phyloP scores from a whole-genome alignment of 2,797 vertebrate genomes.

The Poliocrania exsul region DNA sequence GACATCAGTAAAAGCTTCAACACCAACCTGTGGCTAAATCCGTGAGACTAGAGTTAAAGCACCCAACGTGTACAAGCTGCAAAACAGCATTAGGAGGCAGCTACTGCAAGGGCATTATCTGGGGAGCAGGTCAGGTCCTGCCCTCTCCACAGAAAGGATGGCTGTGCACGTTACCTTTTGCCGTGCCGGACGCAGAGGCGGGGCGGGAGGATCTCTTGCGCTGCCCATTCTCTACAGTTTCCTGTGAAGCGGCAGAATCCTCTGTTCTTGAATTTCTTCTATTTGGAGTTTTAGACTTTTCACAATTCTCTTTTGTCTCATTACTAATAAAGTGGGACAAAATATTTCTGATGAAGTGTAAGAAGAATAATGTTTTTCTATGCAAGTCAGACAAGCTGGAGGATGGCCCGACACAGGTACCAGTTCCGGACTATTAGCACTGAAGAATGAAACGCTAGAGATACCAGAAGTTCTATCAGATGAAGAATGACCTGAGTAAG shows the following conservation, averaged over 20 bases:
- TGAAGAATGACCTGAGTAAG: slow-evolving; percentile 62
- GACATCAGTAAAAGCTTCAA: not conserved
- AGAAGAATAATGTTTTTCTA: slow-evolving; percentile 54
- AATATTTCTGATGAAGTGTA: slow-evolving; percentile 72
- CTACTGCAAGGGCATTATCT: not conserved
- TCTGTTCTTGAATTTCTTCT: slow-evolving; percentile 94
- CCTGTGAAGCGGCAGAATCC: slow-evolving; percentile 86
- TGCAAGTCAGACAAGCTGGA: slow-evolving; percentile 63
- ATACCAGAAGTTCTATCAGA: slow-evolving; percentile 54
- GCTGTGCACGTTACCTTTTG: slow-evolving; percentile 78
- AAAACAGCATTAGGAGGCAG: not conserved
- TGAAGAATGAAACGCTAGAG: slow-evolving; percentile 54
- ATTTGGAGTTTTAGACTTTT: slow-evolving; percentile 93
- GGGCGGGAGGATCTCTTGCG: slow-evolving; percentile 92
- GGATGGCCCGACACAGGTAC: slow-evolving; percentile 43
- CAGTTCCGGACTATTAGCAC: slow-evolving; percentile 60
- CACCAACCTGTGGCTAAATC: not conserved
- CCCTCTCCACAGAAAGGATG: not conserved
- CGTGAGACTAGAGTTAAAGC: not conserved
- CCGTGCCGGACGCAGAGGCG: slow-evolving; percentile 79
- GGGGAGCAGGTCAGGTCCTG: not conserved
- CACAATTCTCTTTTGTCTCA: slow-evolving; percentile 86
- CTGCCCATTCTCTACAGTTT: slow-evolving; percentile 87
- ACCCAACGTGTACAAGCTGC: not conserved
- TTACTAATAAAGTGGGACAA: slow-evolving; percentile 76